Conservation (phyloP, 2,888 invertebrate genomes). For the Diaperis boleti region DNA sequence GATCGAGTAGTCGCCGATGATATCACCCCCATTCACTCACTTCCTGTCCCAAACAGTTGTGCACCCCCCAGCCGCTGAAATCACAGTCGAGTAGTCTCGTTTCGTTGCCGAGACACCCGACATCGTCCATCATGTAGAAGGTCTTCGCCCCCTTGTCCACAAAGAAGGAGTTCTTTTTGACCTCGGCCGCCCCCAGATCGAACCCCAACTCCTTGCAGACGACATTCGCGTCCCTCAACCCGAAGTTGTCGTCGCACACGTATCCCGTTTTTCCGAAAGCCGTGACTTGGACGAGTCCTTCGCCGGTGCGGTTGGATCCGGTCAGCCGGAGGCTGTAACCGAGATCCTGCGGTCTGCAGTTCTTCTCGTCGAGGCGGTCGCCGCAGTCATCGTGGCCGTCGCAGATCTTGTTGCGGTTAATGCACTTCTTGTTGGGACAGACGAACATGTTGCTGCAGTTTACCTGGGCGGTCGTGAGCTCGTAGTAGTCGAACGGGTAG, state of each 20-base stretch:
- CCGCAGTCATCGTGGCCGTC: slow-evolving; percentile 77
- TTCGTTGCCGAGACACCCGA: slow-evolving; percentile 78
- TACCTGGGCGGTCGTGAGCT: slow-evolving; percentile 67
- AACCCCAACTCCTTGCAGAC: slow-evolving; percentile 79
- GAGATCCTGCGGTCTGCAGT: slow-evolving; percentile 70
- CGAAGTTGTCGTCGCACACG: slow-evolving; percentile 81
- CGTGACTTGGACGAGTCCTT: slow-evolving; percentile 79
- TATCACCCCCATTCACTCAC: no score
- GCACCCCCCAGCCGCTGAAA: slow-evolving; percentile 80
- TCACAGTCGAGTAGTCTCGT: slow-evolving; percentile 75
- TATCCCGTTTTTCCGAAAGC: slow-evolving; percentile 76
- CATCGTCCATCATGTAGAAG: slow-evolving; percentile 77
- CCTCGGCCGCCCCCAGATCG: slow-evolving; percentile 72
- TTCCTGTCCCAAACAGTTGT: slow-evolving; percentile 77
- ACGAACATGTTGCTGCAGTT: slow-evolving; percentile 69
- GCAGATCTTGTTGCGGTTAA: slow-evolving; percentile 71
- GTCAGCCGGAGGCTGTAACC: slow-evolving; percentile 73
- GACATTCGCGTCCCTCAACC: slow-evolving; percentile 75
- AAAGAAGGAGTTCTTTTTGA: slow-evolving; percentile 71
- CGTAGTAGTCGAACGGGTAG: slow-evolving; percentile 70
- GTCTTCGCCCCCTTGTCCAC: slow-evolving; percentile 63
- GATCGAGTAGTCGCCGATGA: no score
- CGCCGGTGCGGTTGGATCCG: slow-evolving; percentile 69
- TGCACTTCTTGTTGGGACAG: slow-evolving; percentile 75
- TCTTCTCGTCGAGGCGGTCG: slow-evolving; percentile 74